These are phyloP conservation scores for Mareca penelope DNA, from an alignment of 2,797 vertebrate genomes.

Conservation along the genomic window DNA sequence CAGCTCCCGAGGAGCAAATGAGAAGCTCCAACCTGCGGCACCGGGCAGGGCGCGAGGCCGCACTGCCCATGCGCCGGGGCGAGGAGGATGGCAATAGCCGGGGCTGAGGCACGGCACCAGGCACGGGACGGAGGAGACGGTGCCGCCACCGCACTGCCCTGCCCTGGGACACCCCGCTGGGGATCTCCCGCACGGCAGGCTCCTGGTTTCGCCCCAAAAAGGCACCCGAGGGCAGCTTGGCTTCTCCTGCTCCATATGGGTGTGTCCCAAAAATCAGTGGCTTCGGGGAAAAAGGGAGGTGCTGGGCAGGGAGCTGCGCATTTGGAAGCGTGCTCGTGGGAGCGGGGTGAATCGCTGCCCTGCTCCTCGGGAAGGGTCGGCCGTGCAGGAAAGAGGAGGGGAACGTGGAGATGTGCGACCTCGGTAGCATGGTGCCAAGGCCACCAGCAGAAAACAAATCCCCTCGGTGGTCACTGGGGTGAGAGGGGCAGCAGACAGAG, in stretches of 20 bases:
- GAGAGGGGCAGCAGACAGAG: not conserved
- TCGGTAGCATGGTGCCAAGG: accelerated
- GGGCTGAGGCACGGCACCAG: not conserved
- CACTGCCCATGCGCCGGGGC: not conserved
- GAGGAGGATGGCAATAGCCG: too few species aligned
- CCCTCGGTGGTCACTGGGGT: not conserved
- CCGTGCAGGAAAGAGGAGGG: not conserved
- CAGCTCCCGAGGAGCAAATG: constrained; percentile 56
- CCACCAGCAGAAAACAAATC: not conserved
- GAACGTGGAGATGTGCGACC: accelerated
- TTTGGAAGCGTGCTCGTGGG: not conserved
- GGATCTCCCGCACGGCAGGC: not conserved
- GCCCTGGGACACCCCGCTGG: not conserved
- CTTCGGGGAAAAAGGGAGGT: not conserved
- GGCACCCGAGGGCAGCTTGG: accelerated
- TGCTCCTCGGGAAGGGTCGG: not conserved
- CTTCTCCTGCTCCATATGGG: accelerated
- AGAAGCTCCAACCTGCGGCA: constrained; percentile 23
- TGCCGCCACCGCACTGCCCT: not conserved
- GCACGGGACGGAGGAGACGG: not conserved
- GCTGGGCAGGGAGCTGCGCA: not conserved
- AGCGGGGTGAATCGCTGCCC: not conserved
- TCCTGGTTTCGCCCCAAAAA: not conserved
- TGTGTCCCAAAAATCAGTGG: not conserved
- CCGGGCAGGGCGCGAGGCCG: accelerated